These are phyloP conservation scores for Pectinophora gossypiella DNA, from an alignment of 1,140 invertebrate species.

Conservation along the genomic window DNA sequence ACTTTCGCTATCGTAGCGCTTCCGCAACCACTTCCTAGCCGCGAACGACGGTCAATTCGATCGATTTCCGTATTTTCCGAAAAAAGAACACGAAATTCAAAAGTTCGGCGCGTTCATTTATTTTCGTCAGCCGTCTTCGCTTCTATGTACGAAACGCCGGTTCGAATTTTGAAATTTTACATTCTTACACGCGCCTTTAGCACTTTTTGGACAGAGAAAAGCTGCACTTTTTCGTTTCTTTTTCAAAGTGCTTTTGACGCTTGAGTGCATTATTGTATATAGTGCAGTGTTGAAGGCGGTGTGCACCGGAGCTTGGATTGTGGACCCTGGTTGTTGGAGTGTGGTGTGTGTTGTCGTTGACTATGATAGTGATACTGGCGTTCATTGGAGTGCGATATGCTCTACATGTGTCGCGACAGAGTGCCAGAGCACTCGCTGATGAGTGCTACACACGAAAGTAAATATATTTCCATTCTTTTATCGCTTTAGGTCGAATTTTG, in stretches of 20 bases:
- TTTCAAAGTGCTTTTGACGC: too few species aligned
- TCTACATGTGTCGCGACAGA: conserved; percentile 66
- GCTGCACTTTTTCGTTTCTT: too few species aligned
- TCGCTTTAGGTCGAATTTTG: conserved; percentile 9
- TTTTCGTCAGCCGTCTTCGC: too few species aligned
- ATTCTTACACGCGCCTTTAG: too few species aligned
- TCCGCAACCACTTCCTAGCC: conserved; percentile 4
- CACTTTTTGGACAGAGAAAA: too few species aligned
- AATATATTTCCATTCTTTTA: conserved; percentile 27
- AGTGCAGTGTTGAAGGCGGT: too few species aligned
- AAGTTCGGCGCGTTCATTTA: too few species aligned
- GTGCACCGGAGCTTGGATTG: too few species aligned
- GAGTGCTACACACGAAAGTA: conserved; percentile 71
- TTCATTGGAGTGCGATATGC: conserved; percentile 65
- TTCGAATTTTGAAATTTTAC: too few species aligned
- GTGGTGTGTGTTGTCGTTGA: conserved; percentile 12
- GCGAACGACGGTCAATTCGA: background rate
- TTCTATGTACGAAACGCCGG: too few species aligned
- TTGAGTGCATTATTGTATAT: too few species aligned
- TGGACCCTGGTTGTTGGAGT: conserved; percentile 5
- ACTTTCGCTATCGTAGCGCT: conserved; percentile 61
- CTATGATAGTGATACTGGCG: conserved; percentile 65
- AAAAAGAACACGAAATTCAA: background rate
- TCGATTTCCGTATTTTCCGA: too few species aligned
- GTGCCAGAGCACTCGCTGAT: conserved; percentile 50